Conservation (phyloP, 2,113 vertebrate genomes). For the Pogonocichla stellata region DNA sequence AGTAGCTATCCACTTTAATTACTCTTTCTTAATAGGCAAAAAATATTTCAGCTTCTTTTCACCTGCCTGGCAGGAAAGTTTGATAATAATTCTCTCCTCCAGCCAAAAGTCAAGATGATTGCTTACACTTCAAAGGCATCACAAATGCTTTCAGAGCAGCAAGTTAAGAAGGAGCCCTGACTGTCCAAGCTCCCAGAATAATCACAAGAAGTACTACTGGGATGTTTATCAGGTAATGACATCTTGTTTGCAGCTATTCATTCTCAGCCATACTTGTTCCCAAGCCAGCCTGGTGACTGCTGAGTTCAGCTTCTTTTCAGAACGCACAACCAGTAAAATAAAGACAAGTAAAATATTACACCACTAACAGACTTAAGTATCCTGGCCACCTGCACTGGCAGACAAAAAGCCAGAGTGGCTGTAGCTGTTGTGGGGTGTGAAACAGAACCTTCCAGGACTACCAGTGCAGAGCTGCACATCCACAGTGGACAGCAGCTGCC, state of each 20-base stretch:
- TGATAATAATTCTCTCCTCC: background rate
- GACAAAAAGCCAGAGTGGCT: background rate
- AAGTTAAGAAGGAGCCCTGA: background rate
- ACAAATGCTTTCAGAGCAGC: background rate
- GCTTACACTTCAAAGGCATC: background rate
- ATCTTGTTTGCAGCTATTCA: background rate
- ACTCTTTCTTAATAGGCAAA: background rate
- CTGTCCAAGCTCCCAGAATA: background rate
- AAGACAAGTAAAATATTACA: background rate
- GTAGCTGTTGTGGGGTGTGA: background rate
- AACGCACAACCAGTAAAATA: background rate
- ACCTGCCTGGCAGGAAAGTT: background rate
- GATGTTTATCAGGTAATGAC: background rate
- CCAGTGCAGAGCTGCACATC: background rate
- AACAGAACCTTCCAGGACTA: background rate
- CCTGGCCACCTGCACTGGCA: background rate
- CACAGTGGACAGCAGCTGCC: background rate
- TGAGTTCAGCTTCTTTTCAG: background rate
- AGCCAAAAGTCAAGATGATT: background rate
- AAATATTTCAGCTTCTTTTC: background rate
- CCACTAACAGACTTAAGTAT: background rate
- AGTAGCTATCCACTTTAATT: background rate
- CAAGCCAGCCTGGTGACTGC: background rate
- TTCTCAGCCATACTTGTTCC: background rate
- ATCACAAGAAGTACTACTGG: background rate